These are phyloP conservation scores for Lepidostoma basale DNA, from an alignment of 1,140 invertebrate genomes.

Conservation along the genomic window DNA sequence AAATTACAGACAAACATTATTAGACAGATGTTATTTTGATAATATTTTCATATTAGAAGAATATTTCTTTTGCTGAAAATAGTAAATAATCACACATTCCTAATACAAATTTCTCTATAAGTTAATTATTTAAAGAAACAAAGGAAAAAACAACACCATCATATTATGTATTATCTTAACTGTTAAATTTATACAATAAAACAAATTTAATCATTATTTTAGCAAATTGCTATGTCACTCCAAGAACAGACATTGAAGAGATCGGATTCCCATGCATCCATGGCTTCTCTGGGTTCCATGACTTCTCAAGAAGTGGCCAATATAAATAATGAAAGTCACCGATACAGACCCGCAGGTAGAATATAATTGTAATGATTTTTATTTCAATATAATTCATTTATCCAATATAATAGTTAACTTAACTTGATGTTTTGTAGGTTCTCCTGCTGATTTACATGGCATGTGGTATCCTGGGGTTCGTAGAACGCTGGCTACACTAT, in stretches of 20 bases:
- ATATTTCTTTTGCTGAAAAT: too few relatives aligned
- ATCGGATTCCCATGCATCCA: slow-evolving; percentile 70
- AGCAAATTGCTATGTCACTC: slow-evolving; percentile 76
- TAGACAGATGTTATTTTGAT: too few relatives aligned
- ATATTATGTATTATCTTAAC: too few relatives aligned
- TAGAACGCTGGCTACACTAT: slow-evolving; percentile 91
- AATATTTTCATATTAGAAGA: too few relatives aligned
- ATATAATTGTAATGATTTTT: not conserved
- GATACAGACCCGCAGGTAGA: slow-evolving; percentile 38
- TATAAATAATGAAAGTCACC: slow-evolving; percentile 54
- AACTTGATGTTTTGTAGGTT: slow-evolving; percentile 59
- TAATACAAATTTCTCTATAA: too few relatives aligned
- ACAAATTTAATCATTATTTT: too few relatives aligned
- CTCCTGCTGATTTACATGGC: slow-evolving; percentile 95
- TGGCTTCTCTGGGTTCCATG: slow-evolving; percentile 68
- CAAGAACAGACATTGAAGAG: slow-evolving; percentile 69
- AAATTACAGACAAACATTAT: too few relatives aligned
- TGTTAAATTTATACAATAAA: slow-evolving; percentile 1
- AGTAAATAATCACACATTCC: too few relatives aligned
- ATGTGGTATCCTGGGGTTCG: slow-evolving; percentile 99
- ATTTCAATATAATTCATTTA: not conserved
- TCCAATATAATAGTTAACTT: not conserved
- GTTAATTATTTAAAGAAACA: too few relatives aligned
- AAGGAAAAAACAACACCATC: too few relatives aligned
- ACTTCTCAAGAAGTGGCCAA: slow-evolving; percentile 68